Evolutionary conservation across 2,888 invertebrate genomes (phyloP).

Genomic region (Lamellibrachia satsuma): DNA sequence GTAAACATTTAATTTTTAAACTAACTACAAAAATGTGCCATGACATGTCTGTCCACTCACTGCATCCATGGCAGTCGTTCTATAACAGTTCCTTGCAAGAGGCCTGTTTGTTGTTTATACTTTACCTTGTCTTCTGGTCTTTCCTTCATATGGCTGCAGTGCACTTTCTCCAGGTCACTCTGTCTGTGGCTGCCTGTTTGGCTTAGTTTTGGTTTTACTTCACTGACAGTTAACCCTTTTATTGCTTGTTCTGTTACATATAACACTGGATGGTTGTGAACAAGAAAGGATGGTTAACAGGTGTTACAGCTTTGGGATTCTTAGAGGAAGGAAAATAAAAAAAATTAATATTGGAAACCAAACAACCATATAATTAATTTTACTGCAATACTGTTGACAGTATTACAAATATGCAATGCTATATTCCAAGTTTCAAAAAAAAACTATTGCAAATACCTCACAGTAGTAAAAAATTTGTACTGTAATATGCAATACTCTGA

Average conservation of each 20-base stretch:
- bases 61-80: background rate
- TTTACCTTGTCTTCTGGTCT: background rate
- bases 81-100: background rate
- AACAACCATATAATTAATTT: too few species aligned
- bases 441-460: too few species aligned
- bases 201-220: background rate
- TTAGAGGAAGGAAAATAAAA: too few species aligned
- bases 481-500: too few species aligned
- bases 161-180: too few species aligned
- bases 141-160: background rate
- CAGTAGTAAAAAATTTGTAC: too few species aligned
- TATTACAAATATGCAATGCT: too few species aligned
- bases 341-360: too few species aligned
- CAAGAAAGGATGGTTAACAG: background rate
- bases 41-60: background rate
- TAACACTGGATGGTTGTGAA: background rate
- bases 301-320: too few species aligned
- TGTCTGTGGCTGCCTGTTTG: background rate
- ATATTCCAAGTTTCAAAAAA: too few species aligned
- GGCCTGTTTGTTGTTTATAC: background rate
- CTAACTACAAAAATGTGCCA: background rate
- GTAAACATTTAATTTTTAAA: background rate
- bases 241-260: background rate
- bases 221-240: background rate
- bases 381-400: too few species aligned